phyloP scores from a whole-genome alignment of 2,888 invertebrate species.

The Microctonus brassicae region DNA sequence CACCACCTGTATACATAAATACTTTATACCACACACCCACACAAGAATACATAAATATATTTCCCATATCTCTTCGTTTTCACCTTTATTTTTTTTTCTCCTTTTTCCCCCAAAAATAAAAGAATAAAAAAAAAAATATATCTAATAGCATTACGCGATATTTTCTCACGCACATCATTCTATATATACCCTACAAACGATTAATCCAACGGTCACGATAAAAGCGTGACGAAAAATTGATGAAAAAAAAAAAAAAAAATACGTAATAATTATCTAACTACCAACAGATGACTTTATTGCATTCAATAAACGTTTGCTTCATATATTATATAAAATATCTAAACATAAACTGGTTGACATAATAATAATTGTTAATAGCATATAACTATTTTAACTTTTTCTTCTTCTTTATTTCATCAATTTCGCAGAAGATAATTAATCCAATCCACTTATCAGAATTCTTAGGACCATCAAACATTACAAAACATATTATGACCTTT shows the following conservation, averaged over 20 bases:
- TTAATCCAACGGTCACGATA: background rate
- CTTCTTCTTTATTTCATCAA: background rate
- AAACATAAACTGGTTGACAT: background rate
- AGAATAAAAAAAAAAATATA: background rate
- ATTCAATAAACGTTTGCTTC: background rate
- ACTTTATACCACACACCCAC: background rate
- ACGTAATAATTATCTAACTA: background rate
- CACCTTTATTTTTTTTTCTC: background rate
- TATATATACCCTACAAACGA: background rate
- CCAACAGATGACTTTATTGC: constrained; percentile 10
- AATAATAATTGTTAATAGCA: background rate
- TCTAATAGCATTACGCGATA: background rate
- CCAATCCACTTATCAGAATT: background rate
- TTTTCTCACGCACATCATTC: background rate
- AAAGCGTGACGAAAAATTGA: constrained; percentile 2
- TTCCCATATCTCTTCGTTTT: constrained; percentile 38
- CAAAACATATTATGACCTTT: background rate
- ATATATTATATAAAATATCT: background rate
- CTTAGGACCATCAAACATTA: background rate
- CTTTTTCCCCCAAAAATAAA: background rate
- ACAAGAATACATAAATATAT: background rate
- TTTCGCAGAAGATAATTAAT: constrained; percentile 10
- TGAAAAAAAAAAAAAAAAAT: constrained; percentile 30
- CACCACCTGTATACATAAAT: constrained; percentile 32
- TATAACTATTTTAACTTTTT: no score